Conservation (phyloP, 2,113 vertebrate species). For the Tursiops truncatus region DNA sequence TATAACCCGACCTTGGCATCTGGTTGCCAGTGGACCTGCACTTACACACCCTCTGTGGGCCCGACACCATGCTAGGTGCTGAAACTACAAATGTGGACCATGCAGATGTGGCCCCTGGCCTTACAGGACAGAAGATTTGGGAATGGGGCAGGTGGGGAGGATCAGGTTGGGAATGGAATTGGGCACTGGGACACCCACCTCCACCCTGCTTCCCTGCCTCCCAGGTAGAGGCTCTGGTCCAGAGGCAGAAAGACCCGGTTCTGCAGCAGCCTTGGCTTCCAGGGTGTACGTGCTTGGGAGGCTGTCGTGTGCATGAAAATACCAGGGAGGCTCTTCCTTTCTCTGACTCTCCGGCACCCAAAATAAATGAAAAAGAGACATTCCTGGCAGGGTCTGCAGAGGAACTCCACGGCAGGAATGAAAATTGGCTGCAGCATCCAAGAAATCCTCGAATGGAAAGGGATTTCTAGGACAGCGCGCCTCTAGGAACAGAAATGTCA, state of each 20-base stretch:
- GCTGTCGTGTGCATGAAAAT: neutral
- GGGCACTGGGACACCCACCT: fast-evolving
- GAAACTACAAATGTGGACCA: neutral
- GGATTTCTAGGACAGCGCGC: constrained; percentile 69
- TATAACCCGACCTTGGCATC: neutral
- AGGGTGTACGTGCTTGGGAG: neutral
- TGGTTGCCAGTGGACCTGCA: neutral
- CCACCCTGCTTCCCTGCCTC: neutral
- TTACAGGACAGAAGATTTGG: neutral
- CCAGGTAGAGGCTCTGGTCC: neutral
- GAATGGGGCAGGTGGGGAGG: neutral
- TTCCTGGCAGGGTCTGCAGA: constrained; percentile 62
- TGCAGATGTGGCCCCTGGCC: neutral
- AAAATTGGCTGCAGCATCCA: constrained; percentile 49
- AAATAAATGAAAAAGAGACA: constrained; percentile 58
- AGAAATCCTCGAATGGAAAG: constrained; percentile 55
- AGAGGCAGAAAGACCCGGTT: neutral
- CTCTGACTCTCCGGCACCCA: neutral
- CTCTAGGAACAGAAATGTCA: constrained; percentile 51
- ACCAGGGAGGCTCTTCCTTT: neutral
- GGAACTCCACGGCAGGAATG: constrained; percentile 56
- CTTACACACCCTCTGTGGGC: neutral
- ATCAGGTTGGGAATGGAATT: fast-evolving
- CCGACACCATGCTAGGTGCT: fast-evolving
- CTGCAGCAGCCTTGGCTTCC: neutral